phyloP scores from a whole-genome alignment of 1,140 invertebrate species.

The Leptestheria dahalacensis region DNA sequence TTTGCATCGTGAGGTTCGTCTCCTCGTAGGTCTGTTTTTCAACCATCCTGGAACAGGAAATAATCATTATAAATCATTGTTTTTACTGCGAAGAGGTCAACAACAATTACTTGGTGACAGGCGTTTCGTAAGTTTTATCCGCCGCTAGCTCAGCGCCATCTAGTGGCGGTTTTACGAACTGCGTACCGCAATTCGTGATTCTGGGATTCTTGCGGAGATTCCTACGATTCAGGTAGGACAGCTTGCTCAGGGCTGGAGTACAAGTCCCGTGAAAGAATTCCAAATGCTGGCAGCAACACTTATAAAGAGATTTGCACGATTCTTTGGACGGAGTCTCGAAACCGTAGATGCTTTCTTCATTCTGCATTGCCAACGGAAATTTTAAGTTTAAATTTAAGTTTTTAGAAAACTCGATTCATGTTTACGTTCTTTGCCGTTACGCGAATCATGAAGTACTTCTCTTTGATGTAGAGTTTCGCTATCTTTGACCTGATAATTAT shows the following conservation, averaged over 20 bases:
- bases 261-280: conserved; percentile 95
- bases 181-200: no score
- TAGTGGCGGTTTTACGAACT: background rate
- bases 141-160: background rate
- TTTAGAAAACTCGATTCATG: background rate
- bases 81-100: no score
- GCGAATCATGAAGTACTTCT: conserved; percentile 86
- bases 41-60: no score
- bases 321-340: conserved; percentile 84
- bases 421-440: conserved; percentile 84
- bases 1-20: no score
- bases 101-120: no score
- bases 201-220: no score
- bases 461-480: conserved; percentile 89
- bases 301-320: conserved; percentile 95
- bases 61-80: no score
- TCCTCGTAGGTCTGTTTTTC: no score
- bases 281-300: conserved; percentile 95
- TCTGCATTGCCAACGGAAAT: conserved; percentile 41
- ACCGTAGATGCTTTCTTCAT: conserved; percentile 87
- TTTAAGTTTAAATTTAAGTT: no score
- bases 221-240: no score
- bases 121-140: no score
- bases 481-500: conserved; percentile 55
- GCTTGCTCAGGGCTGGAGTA: no score